Conservation (phyloP, 2,113 vertebrate species). For the Ammodytes marinus region DNA sequence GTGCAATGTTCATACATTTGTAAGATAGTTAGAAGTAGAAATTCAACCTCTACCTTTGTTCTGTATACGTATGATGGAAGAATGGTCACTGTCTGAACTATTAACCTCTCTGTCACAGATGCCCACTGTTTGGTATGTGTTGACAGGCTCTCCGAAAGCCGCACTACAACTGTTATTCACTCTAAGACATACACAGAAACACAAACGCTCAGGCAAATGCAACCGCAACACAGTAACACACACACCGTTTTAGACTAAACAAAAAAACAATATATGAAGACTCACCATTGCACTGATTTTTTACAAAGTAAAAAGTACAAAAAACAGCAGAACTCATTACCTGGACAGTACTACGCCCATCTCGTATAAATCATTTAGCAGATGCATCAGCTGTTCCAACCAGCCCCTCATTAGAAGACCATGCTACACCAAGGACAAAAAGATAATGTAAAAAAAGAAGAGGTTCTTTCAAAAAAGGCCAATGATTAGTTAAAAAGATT, state of each 20-base stretch:
- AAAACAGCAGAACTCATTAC: conserved; percentile 45
- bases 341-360: conserved; percentile 78
- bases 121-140: conserved; percentile 53
- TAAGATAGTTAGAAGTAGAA: conserved; percentile 1
- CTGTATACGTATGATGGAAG: conserved; percentile 39
- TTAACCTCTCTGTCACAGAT: conserved; percentile 71
- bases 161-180: conserved; percentile 66
- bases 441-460: neutral
- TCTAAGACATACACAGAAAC: conserved; percentile 54
- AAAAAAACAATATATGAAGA: neutral
- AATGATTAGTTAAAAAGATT: neutral
- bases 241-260: neutral
- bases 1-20: neutral
- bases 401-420: conserved; percentile 60
- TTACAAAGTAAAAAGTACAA: neutral
- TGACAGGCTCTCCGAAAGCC: conserved; percentile 46
- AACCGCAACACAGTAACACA: neutral
- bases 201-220: neutral
- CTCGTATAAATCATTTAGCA: conserved; percentile 65
- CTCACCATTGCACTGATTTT: neutral
- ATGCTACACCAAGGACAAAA: neutral
- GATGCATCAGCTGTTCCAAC: conserved; percentile 56
- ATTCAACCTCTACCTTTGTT: conserved; percentile 53
- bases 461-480: neutral
- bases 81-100: conserved; percentile 56